Evolutionary conservation across 2,888 invertebrate species (phyloP).

Genomic region (Drosophila antonietae): DNA sequence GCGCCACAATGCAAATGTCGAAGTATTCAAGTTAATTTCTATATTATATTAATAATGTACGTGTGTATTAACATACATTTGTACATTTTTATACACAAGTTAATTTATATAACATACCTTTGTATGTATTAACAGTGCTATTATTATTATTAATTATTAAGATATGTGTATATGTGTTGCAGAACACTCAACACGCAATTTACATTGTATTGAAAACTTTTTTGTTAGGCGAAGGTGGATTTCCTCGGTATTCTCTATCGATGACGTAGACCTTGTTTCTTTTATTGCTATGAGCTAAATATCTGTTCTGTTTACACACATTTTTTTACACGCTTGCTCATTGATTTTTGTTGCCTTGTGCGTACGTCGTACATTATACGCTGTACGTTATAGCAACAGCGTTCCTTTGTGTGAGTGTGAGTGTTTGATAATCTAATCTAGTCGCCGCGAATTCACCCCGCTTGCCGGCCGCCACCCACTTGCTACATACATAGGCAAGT

Average conservation of each 20-base stretch:
- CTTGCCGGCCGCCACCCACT: conserved; percentile 54
- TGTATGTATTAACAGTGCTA: background rate
- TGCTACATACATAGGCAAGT: conserved; percentile 5
- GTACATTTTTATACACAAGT: no score
- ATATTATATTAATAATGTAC: no score
- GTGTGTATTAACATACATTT: background rate
- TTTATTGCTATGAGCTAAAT: conserved; percentile 28
- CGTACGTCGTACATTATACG: conserved; percentile 35
- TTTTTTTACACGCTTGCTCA: conserved; percentile 63
- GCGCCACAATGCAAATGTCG: conserved; percentile 25
- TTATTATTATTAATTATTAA: background rate
- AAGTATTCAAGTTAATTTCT: conserved; percentile 11
- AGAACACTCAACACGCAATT: background rate
- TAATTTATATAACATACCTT: conserved; percentile 5
- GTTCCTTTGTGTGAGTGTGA: conserved; percentile 22
- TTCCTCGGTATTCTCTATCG: conserved; percentile 36
- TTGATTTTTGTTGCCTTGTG: conserved; percentile 69
- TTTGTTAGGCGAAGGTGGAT: conserved; percentile 19
- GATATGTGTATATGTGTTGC: background rate
- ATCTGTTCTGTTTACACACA: conserved; percentile 61
- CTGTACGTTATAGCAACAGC: conserved; percentile 46
- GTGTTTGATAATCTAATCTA: conserved; percentile 62
- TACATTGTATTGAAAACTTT: background rate
- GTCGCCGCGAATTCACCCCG: conserved; percentile 42
- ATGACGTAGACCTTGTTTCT: conserved; percentile 55